These are phyloP conservation scores for Neolamprologus toae DNA, from an alignment of 2,113 vertebrate species.

Conservation along the genomic window DNA sequence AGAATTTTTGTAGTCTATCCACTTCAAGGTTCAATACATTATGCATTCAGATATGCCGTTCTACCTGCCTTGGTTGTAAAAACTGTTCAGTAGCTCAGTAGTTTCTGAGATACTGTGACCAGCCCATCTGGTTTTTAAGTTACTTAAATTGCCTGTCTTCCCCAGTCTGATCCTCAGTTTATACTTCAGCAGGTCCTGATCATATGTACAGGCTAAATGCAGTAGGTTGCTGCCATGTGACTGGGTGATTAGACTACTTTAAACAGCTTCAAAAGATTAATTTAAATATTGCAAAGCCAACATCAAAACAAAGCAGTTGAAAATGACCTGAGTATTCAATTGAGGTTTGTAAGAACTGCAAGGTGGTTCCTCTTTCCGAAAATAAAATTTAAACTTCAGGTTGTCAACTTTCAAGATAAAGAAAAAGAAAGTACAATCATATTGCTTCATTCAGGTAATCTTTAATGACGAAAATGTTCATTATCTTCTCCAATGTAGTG, in stretches of 20 bases:
- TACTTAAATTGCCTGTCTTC: background rate
- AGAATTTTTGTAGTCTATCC: background rate
- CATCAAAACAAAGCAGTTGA: background rate
- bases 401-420: conserved; percentile 1
- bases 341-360: background rate
- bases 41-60: background rate
- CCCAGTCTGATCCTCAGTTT: background rate
- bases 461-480: conserved; percentile 64
- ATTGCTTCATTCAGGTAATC: conserved; percentile 43
- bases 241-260: background rate
- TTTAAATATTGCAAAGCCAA: background rate
- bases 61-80: background rate
- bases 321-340: background rate
- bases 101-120: background rate
- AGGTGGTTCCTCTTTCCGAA: background rate
- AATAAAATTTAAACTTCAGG: background rate
- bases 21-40: background rate
- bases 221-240: background rate
- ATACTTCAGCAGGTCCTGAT: background rate
- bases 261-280: background rate
- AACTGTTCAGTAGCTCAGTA: background rate
- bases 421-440: background rate
- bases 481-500: conserved; percentile 41
- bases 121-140: background rate
- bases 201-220: background rate